Evolutionary conservation across 2,797 vertebrate species (phyloP).

Genomic region (Rhodeus uyekii): DNA sequence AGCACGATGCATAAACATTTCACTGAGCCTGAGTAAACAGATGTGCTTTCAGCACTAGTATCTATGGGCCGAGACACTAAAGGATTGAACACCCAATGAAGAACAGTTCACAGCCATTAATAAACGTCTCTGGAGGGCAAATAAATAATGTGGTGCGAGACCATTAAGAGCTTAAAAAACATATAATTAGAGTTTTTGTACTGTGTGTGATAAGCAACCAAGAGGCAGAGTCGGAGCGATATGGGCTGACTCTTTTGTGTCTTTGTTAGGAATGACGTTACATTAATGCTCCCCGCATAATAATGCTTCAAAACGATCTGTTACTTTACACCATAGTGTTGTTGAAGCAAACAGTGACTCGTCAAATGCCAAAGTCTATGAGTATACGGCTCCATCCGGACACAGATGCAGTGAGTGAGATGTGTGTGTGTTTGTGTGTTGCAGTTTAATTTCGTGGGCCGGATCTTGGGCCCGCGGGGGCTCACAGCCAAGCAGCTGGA

Average conservation of each 20-base stretch:
- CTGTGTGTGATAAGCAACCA: not conserved
- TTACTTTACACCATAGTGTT: not conserved
- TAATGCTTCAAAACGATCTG: not conserved
- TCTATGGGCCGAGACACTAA: not conserved
- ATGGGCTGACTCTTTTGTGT: not conserved
- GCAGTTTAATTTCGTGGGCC: constrained; percentile 94
- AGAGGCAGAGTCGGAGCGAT: not conserved
- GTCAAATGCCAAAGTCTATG: not conserved
- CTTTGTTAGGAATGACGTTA: not conserved
- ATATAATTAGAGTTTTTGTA: not conserved
- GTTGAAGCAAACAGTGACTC: not conserved
- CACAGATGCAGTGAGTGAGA: constrained; percentile 20
- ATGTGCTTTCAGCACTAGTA: not conserved
- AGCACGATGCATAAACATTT: not conserved
- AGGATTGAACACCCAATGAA: not conserved
- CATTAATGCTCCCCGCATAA: not conserved
- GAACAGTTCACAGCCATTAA: not conserved
- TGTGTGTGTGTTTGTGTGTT: constrained; percentile 51
- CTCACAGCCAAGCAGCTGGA: constrained; percentile 94
- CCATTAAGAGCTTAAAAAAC: constrained; percentile 1
- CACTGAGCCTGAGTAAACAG: not conserved
- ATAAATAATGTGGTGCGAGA: not conserved
- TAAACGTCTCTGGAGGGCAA: not conserved
- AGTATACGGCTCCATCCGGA: not conserved
- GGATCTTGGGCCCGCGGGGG: constrained; percentile 92